Evolutionary conservation across 2,113 vertebrate genomes (phyloP).

Genomic region (Ellobius talpinus): DNA sequence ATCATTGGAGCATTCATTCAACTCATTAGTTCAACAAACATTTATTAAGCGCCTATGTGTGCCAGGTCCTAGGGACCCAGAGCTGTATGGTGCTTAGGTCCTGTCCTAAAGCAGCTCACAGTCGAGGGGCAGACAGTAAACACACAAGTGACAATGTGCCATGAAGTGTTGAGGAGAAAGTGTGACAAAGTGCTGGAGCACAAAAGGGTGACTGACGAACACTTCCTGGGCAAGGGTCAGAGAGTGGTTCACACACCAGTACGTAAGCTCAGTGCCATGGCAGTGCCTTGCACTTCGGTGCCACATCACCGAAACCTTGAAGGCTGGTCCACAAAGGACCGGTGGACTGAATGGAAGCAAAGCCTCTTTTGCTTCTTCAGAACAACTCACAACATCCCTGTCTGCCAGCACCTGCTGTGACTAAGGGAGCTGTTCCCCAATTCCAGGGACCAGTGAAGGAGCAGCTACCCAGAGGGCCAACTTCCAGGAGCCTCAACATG

Average conservation of each 20-base stretch:
- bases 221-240: neutral
- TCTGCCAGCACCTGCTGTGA: neutral
- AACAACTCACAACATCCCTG: neutral
- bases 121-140: slow-evolving; percentile 54
- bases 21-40: slow-evolving; percentile 64
- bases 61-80: slow-evolving; percentile 57
- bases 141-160: slow-evolving; percentile 22
- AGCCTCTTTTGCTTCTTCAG: neutral
- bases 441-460: neutral
- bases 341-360: neutral
- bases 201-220: neutral
- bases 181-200: slow-evolving; percentile 55
- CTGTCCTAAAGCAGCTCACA: slow-evolving; percentile 67
- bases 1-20: neutral
- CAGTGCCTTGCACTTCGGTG: neutral
- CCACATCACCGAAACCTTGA: neutral
- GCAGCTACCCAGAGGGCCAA: neutral
- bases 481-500: neutral
- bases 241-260: neutral
- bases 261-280: neutral
- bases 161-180: slow-evolving; percentile 11
- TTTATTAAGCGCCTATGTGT: slow-evolving; percentile 77
- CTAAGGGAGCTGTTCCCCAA: neutral
- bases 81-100: neutral
- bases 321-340: neutral